phyloP scores from a whole-genome alignment of 1,140 invertebrate genomes.

The Bemisia tabaci region DNA sequence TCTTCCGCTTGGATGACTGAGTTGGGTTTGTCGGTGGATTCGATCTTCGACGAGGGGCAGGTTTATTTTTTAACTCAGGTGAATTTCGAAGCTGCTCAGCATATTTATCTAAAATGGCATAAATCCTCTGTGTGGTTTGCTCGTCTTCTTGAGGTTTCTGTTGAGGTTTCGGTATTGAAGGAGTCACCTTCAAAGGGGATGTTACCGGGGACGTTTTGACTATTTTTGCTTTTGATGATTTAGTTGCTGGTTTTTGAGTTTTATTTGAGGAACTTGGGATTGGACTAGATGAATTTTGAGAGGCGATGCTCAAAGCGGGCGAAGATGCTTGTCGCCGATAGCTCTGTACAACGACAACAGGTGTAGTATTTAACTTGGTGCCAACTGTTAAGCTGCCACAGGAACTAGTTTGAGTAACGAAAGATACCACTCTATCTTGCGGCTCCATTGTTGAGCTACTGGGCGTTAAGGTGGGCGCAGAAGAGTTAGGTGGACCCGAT shows the following conservation, averaged over 20 bases:
- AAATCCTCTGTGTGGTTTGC: slow-evolving; percentile 62
- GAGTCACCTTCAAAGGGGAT: slow-evolving; percentile 21
- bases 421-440: slow-evolving; percentile 17
- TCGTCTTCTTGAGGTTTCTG: slow-evolving; percentile 69
- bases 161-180: slow-evolving; percentile 35
- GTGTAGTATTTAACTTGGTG: slow-evolving; percentile 36
- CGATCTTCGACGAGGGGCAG: slow-evolving; percentile 53
- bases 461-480: slow-evolving; percentile 14
- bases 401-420: slow-evolving; percentile 13
- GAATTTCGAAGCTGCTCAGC: slow-evolving; percentile 64
- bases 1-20: slow-evolving; percentile 55
- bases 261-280: slow-evolving; percentile 7
- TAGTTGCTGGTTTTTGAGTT: neutral
- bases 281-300: slow-evolving; percentile 45
- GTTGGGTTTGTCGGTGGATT: slow-evolving; percentile 58
- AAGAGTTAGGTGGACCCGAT: slow-evolving; percentile 9
- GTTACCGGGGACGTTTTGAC: slow-evolving; percentile 22
- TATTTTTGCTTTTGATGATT: slow-evolving; percentile 16
- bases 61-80: slow-evolving; percentile 64
- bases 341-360: slow-evolving; percentile 42
- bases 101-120: slow-evolving; percentile 66
- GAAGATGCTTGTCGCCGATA: slow-evolving; percentile 45
- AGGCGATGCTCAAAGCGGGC: slow-evolving; percentile 42
- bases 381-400: neutral
- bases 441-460: slow-evolving; percentile 16